A percentile compares a stretch with the other conserved stretches of the same genome.
These are phyloP conservation scores for Amblyjoppa proteus DNA, from an alignment of 2,888 invertebrate genomes.

Conservation along the genomic window DNA sequence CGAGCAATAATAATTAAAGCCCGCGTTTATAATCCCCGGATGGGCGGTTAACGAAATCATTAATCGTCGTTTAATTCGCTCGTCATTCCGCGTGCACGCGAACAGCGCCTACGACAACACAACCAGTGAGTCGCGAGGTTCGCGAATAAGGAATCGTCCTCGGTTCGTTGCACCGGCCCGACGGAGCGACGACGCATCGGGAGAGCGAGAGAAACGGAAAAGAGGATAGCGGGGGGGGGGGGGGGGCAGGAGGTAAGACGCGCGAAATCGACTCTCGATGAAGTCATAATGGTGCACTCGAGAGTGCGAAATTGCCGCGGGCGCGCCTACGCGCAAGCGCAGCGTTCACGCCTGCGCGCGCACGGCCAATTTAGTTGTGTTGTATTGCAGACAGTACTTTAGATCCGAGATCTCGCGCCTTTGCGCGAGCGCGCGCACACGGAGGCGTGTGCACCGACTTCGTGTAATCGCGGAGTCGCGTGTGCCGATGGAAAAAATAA, in stretches of 20 bases:
- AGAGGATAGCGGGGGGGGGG: conserved; percentile 35
- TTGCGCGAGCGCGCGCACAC: background rate
- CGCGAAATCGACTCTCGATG: conserved; percentile 70
- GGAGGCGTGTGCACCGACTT: too few relatives aligned
- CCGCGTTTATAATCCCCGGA: background rate
- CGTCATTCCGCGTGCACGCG: background rate
- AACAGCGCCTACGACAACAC: conserved; percentile 7
- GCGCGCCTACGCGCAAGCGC: conserved; percentile 58
- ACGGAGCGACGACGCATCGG: conserved; percentile 32
- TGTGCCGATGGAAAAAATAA: background rate
- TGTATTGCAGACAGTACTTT: conserved; percentile 25
- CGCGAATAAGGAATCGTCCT: conserved; percentile 34
- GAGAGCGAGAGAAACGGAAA: background rate
- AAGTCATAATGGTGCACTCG: conserved; percentile 73
- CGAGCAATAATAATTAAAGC: conserved; percentile 26
- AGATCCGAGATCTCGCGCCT: conserved; percentile 61
- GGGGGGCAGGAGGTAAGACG: conserved; percentile 44
- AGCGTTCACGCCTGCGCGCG: conserved; percentile 37
- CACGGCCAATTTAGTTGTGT: background rate
- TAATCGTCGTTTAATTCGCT: conserved; percentile 42
- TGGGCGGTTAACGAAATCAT: conserved; percentile 24
- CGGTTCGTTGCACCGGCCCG: conserved; percentile 53
- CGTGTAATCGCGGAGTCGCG: background rate
- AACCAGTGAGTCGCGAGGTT: conserved; percentile 6
- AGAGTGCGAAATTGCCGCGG: conserved; percentile 63